Percentiles rank a stretch among this genome's conserved stretches.
Conservation (phyloP, 1,140 invertebrate species). For the Trichoplusia ni region DNA sequence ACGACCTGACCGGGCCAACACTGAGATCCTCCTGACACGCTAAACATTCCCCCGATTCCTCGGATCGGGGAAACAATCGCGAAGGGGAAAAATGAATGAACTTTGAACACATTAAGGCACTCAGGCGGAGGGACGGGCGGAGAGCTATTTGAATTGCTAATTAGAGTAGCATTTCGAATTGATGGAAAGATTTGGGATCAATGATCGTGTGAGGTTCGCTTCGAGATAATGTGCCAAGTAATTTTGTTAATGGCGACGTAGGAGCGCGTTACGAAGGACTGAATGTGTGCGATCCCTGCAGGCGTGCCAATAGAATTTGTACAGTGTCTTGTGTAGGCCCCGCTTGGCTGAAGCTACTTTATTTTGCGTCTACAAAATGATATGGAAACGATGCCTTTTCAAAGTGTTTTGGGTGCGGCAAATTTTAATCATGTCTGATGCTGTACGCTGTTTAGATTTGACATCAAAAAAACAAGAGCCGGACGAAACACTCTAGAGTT, state of each 20-base stretch:
- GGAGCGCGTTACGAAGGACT: not conserved
- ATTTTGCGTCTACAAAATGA: too few relatives aligned
- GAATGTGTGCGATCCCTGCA: too few relatives aligned
- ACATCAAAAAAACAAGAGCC: too few relatives aligned
- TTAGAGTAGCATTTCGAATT: slow-evolving; percentile 7
- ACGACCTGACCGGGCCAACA: not conserved
- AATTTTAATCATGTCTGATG: too few relatives aligned
- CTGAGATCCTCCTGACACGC: too few relatives aligned
- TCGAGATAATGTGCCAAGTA: not conserved
- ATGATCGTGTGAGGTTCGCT: not conserved
- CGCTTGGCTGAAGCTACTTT: too few relatives aligned
- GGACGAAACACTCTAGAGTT: too few relatives aligned
- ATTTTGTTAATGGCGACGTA: not conserved
- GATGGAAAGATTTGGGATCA: slow-evolving; percentile 2
- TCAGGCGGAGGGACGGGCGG: not conserved
- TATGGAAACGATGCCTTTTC: too few relatives aligned
- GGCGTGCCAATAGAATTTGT: too few relatives aligned
- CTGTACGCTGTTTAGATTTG: too few relatives aligned
- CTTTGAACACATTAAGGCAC: slow-evolving; percentile 15
- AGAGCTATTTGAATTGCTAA: slow-evolving; percentile 18
- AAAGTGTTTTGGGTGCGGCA: too few relatives aligned
- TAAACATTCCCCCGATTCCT: not conserved
- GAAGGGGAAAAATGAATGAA: slow-evolving; percentile 17
- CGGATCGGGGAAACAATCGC: not conserved
- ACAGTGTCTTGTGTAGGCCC: too few relatives aligned